Evolutionary conservation across 2,113 vertebrate species (phyloP), one percentile per base, ranked within the genome.

Genomic region (Galemys pyrenaicus): DNA sequence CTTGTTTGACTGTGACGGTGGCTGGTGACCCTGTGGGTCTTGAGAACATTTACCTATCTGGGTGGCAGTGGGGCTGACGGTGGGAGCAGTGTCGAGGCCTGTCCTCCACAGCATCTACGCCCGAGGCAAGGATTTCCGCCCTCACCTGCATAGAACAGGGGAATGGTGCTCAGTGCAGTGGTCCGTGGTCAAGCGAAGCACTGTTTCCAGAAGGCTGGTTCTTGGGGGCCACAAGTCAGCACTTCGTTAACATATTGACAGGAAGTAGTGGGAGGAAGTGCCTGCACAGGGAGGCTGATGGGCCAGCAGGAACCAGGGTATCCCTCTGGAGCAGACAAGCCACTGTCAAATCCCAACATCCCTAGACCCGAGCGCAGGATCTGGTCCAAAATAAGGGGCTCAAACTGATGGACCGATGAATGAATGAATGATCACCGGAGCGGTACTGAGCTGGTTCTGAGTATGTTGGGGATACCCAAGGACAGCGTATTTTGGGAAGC

Each of bases 121-220:
- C 16, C 7, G 7, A 44, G 0, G 5, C 3, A 37, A 12, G 44
- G 0, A 16, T 41, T 15, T 73, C 74, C 22, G 17, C 58, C 62
- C 39, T 85, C 41, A 46, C 39, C 35, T 44, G 35, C 39, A 6
- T 62, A 0, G 17, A 51, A 78, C 2, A 17, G 44, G 37, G 9
- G 2, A 11, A 41, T 30, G 64, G 22, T 32, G n/a, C 44, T 56
- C 28, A 68, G 9, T 56, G 4, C 7, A 30, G 39, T 70, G 58
- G 3, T 41, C 35, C 60, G 46, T 35, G 68, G 2, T 71, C 51
- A 77, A 70, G 37, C 16, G 85, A n/a, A 8, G 32, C 54, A n/a
- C 56, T 32, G 2, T 32, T 65, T 16, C 54, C 28, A 58, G 85
- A 62, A 26, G 39, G 39, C 54, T 73, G 81, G 17, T 16, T 58